phyloP scores from a whole-genome alignment of 2,888 invertebrate genomes.

The Synergus gifuensis region DNA sequence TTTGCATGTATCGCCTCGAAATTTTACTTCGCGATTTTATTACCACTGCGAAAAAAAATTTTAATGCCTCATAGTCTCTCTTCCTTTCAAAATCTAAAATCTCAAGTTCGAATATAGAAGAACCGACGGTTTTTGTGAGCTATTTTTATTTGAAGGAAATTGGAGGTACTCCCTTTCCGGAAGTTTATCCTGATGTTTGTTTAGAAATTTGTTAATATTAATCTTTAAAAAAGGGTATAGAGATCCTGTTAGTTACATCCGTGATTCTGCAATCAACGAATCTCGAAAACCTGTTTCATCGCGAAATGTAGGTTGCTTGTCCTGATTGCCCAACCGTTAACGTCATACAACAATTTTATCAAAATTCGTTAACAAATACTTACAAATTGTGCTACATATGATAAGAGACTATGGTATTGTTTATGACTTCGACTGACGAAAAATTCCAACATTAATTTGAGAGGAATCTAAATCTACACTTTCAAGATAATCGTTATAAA shows the following conservation, averaged over 20 bases:
- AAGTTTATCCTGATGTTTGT: no score
- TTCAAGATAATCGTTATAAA: no score
- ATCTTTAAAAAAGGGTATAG: background rate
- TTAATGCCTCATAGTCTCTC: background rate
- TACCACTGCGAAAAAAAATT: background rate
- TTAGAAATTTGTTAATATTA: background rate
- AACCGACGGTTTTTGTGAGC: background rate
- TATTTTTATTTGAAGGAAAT: background rate
- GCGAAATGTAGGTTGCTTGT: slow-evolving; percentile 54
- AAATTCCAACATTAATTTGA: background rate
- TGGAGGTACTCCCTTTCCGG: no score
- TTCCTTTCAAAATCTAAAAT: background rate
- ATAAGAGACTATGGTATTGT: background rate
- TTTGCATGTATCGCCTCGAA: slow-evolving; percentile 44
- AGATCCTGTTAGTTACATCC: background rate
- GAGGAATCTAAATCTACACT: no score
- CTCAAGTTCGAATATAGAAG: background rate
- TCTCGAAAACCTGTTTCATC: slow-evolving; percentile 56
- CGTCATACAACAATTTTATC: background rate
- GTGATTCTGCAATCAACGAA: background rate
- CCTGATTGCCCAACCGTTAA: background rate
- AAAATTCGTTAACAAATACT: slow-evolving; percentile 2
- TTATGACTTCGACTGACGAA: background rate
- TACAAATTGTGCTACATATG: background rate
- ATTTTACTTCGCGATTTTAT: slow-evolving; percentile 41